Base-by-base conservation (phyloP, 2,113 vertebrate genomes). In the Melanerpes formicivorus region DNA sequence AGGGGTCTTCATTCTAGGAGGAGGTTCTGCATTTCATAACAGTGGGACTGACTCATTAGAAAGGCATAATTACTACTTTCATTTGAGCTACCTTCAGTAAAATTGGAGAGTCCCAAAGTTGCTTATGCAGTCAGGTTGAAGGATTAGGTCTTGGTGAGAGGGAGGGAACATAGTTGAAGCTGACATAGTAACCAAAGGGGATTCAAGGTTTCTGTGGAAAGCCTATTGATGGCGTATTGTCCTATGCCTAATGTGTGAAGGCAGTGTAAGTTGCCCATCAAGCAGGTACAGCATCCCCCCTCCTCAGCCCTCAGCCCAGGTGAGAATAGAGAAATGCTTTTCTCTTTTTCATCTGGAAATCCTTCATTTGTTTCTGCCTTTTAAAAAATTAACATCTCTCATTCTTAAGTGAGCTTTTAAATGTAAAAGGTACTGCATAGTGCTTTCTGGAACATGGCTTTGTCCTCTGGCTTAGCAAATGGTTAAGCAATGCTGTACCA, bases 271-370 rank as follows among this genome's bases (percentile, higher is more conserved):
- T 50, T 64, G 44, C 50, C 37, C 17, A 22, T 75, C 34, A 56
- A 1, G 15, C 29, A 25, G 14, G 14, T 84, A 50, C 15, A 21
- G 4, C 22, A 6, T 21, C 18, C 18, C 18, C 14, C 34, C 10
- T 14, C 2, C 30, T 6, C 17, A 5, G 4, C 11, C 30, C 19
- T 0, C n/a, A n/a, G n/a, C n/a, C n/a, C n/a, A n/a, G n/a, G 1
- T 21, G 75, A 55, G 54, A 25, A n/a, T 32, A 64, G 59, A 60
- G 37, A 84, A 94, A 14, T 52, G 14, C 64, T 84, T 84, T 84
- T 9, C 11, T 84, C 54, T 66, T 30, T 30, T 64, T 90, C 18
- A 8, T 82, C 58, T 71, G 82, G 82, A 93, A 93, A 67, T 90
- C 54, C 64, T 9, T 4, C 60, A 7, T 81, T 60, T 67, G 29